phyloP scores from a whole-genome alignment of 1,140 invertebrate species.

The Agrilus planipennis region DNA sequence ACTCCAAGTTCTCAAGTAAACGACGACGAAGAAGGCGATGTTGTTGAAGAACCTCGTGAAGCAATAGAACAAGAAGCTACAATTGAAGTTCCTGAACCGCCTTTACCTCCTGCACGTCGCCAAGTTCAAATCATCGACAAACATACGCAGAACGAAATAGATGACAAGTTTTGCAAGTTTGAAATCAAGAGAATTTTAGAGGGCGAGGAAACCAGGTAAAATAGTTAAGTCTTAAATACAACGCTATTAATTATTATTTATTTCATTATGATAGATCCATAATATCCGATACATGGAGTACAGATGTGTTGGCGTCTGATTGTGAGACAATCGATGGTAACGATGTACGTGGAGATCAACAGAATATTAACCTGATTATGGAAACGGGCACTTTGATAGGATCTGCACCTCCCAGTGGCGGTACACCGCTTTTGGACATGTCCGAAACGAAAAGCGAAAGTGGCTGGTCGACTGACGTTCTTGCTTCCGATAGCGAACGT shows the following conservation, averaged over 20 bases:
- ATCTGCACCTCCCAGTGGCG: too few relatives aligned
- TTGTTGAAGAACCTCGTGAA: too few relatives aligned
- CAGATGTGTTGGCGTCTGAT: slow-evolving; percentile 89
- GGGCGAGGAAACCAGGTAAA: slow-evolving; percentile 86
- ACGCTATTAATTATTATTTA: too few relatives aligned
- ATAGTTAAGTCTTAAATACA: too few relatives aligned
- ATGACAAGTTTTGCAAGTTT: slow-evolving; percentile 98
- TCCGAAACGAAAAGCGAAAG: slow-evolving; percentile 86
- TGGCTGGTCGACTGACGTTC: slow-evolving; percentile 94
- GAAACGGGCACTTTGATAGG: slow-evolving; percentile 21
- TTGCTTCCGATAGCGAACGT: slow-evolving; percentile 88
- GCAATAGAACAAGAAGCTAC: too few relatives aligned
- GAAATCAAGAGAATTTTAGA: slow-evolving; percentile 83
- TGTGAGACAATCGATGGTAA: slow-evolving; percentile 73
- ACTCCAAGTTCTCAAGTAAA: slow-evolving; percentile 85
- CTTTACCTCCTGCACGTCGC: too few relatives aligned
- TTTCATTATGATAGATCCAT: too few relatives aligned
- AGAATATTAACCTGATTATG: slow-evolving; percentile 28
- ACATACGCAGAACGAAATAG: slow-evolving; percentile 80
- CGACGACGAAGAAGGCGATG: too few relatives aligned
- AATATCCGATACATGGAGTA: slow-evolving; percentile 96
- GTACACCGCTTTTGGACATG: slow-evolving; percentile 49
- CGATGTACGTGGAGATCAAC: slow-evolving; percentile 34
- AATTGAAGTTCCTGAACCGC: too few relatives aligned
- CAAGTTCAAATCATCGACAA: too few relatives aligned